Conservation (phyloP, 2,888 invertebrate species). For the Orchesella flavescens region DNA sequence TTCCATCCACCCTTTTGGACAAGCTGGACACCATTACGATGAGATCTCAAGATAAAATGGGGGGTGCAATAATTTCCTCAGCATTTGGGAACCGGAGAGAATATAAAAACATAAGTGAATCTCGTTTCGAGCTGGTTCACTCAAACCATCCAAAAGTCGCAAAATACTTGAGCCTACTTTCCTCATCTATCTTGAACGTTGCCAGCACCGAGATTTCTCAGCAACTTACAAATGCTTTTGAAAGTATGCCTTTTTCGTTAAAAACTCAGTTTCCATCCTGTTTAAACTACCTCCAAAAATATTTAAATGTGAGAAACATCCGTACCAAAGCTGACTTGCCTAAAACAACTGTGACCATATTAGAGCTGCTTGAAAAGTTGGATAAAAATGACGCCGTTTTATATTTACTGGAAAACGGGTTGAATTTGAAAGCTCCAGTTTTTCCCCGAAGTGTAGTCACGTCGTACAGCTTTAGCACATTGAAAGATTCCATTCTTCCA, state of each 20-base stretch:
- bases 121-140: neutral
- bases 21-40: constrained; percentile 24
- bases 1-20: constrained; percentile 50
- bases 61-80: constrained; percentile 30
- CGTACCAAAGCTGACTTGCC: constrained; percentile 32
- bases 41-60: constrained; percentile 40
- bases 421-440: constrained; percentile 37
- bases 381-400: constrained; percentile 14
- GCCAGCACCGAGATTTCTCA: constrained; percentile 27
- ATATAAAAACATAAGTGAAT: constrained; percentile 22
- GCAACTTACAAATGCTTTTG: neutral
- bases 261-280: constrained; percentile 24
- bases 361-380: constrained; percentile 44
- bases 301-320: constrained; percentile 47
- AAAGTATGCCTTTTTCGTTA: neutral
- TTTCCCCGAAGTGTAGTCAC: constrained; percentile 24
- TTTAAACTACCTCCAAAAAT: constrained; percentile 45
- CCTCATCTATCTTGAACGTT: neutral
- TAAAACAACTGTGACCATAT: constrained; percentile 28
- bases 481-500: constrained; percentile 34
- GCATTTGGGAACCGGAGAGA: constrained; percentile 31
- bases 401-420: constrained; percentile 43
- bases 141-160: constrained; percentile 10
- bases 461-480: constrained; percentile 43
- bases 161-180: constrained; percentile 2